These are phyloP conservation scores for Erythrolamprus reginae DNA, from an alignment of 2,113 vertebrate species.

Conservation along the genomic window DNA sequence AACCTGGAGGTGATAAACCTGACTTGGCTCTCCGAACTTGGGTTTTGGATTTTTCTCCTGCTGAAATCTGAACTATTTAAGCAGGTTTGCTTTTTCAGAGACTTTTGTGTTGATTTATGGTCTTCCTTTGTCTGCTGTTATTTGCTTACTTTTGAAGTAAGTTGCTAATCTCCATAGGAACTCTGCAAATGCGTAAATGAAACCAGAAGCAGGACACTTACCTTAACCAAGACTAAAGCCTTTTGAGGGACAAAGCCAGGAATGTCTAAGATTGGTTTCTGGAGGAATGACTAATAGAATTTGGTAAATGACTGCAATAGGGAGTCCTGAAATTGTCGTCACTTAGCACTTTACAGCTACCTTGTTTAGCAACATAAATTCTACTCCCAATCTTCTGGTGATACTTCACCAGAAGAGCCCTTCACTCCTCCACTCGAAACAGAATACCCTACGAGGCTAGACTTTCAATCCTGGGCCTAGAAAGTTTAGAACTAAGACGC, in stretches of 20 bases:
- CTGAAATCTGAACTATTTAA: not conserved
- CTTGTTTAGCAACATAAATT: not conserved
- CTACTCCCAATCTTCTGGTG: too few relatives aligned
- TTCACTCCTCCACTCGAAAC: too few relatives aligned
- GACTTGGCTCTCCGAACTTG: not conserved
- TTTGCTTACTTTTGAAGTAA: not conserved
- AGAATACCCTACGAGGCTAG: too few relatives aligned
- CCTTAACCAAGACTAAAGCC: not conserved
- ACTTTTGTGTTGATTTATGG: not conserved
- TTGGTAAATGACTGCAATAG: not conserved
- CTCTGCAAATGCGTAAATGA: not conserved
- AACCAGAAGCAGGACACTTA: not conserved
- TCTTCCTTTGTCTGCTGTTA: not conserved
- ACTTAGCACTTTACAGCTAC: not conserved
- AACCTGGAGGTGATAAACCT: too few relatives aligned
- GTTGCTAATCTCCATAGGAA: not conserved
- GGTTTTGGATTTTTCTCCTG: not conserved
- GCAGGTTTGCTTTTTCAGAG: not conserved
- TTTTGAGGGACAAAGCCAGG: not conserved
- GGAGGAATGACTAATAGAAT: not conserved
- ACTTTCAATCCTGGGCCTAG: too few relatives aligned
- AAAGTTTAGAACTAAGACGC: too few relatives aligned
- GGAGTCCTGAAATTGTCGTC: not conserved
- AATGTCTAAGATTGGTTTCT: not conserved
- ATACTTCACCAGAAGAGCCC: too few relatives aligned